Conservation (phyloP, 2,888 invertebrate genomes). For the Ormia ochracea region DNA sequence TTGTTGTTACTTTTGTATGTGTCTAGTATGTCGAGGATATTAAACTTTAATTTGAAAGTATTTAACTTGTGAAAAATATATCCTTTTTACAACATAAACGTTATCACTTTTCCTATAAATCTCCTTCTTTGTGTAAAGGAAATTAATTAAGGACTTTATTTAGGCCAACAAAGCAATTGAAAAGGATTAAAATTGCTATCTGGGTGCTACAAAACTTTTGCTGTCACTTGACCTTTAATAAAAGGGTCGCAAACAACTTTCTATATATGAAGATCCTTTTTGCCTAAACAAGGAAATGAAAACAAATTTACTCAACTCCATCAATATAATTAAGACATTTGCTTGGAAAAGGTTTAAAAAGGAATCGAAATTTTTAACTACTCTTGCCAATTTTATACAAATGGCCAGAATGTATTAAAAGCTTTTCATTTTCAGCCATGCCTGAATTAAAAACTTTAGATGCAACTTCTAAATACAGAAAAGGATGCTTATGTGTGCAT, state of each 20-base stretch:
- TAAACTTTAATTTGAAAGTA: neutral
- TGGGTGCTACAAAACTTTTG: slow-evolving; percentile 1
- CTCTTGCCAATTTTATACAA: neutral
- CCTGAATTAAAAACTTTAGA: slow-evolving; percentile 16
- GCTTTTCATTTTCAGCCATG: neutral
- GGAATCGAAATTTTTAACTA: slow-evolving; percentile 28
- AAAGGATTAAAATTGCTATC: slow-evolving; percentile 11
- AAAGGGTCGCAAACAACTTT: neutral
- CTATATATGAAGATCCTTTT: neutral
- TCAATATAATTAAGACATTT: slow-evolving; percentile 48
- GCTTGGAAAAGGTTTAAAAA: neutral
- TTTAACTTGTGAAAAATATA: slow-evolving; percentile 1
- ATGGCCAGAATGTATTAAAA: neutral
- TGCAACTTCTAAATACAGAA: slow-evolving; percentile 18
- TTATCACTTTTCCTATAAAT: slow-evolving; percentile 7
- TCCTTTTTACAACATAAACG: neutral
- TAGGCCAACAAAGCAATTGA: neutral
- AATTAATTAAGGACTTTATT: neutral
- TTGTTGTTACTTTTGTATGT: too few species aligned
- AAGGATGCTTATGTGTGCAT: neutral
- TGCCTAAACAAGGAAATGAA: neutral
- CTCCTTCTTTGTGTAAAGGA: neutral
- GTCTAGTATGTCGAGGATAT: neutral
- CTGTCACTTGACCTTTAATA: slow-evolving; percentile 42
- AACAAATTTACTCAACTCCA: neutral